Conservation (phyloP, 2,888 invertebrate genomes). For the Diogma glabrata region DNA sequence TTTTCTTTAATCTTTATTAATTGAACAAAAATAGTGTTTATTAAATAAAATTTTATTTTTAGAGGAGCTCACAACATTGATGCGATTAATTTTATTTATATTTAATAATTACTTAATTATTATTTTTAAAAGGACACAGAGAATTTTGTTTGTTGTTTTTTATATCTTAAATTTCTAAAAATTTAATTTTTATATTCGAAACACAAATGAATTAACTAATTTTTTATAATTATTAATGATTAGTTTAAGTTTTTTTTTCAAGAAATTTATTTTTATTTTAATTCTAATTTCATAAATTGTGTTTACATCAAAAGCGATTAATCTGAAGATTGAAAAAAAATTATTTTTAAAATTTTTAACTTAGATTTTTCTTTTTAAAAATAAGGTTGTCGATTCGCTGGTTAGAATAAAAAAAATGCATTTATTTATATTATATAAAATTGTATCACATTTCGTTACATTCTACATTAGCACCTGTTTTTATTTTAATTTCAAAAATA, state of each 20-base stretch:
- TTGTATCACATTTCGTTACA: conserved; percentile 8
- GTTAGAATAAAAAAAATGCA: background rate
- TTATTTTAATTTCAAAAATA: conserved; percentile 4
- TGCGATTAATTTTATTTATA: background rate
- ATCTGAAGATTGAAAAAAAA: background rate
- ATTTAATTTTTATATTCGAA: too few species aligned
- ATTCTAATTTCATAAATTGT: conserved; percentile 3
- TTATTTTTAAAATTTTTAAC: background rate
- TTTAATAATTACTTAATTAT: too few species aligned
- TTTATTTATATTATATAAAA: conserved; percentile 4
- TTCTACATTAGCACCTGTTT: conserved; percentile 8
- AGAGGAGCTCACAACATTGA: conserved; percentile 4
- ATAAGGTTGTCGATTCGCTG: too few species aligned
- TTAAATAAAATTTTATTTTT: too few species aligned
- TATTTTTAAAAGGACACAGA: too few species aligned
- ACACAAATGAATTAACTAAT: too few species aligned
- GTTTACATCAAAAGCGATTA: conserved; percentile 9
- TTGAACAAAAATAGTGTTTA: too few species aligned
- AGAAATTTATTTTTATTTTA: conserved; percentile 3
- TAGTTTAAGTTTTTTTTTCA: conserved; percentile 1
- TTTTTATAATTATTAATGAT: background rate
- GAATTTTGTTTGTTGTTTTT: too few species aligned
- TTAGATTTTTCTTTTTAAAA: background rate
- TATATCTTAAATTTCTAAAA: too few species aligned
- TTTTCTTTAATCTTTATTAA: too few species aligned